Conservation (phyloP, 2,113 vertebrate species). For the Malurus elegans region DNA sequence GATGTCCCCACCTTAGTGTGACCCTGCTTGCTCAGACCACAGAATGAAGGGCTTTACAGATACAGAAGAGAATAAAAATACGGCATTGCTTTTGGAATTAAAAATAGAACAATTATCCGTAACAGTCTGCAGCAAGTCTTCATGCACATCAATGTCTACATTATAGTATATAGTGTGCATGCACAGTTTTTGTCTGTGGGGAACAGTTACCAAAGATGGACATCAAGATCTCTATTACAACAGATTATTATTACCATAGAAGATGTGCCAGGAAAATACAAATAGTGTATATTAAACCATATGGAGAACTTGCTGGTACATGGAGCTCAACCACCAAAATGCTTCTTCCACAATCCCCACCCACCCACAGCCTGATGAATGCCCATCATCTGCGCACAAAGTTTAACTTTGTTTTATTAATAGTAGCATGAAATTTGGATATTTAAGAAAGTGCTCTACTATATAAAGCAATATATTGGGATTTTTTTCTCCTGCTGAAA, state of each 20-base stretch:
- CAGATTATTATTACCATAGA: not conserved
- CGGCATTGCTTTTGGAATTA: not conserved
- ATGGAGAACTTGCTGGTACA: conserved; percentile 5
- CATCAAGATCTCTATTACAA: not conserved
- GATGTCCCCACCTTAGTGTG: not conserved
- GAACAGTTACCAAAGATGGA: conserved; percentile 46
- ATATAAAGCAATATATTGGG: conserved; percentile 63
- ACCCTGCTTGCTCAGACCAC: not conserved
- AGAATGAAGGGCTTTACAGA: not conserved
- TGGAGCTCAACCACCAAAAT: conserved; percentile 1
- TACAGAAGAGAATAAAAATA: not conserved
- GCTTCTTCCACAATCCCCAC: not conserved
- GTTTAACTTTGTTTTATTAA: conserved; percentile 48
- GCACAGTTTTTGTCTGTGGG: not conserved
- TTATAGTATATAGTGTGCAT: not conserved
- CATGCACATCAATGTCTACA: not conserved
- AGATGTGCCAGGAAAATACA: conserved; percentile 2
- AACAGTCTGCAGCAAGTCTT: not conserved
- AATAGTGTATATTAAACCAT: conserved; percentile 13
- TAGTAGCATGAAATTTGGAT: conserved; percentile 45
- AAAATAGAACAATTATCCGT: not conserved
- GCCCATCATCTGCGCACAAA: conserved; percentile 29
- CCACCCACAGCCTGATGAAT: conserved; percentile 30
- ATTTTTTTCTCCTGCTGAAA: not conserved
- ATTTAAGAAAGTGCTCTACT: conserved; percentile 26